Percentiles rank a stretch among this genome's conserved stretches.
These are phyloP conservation scores for Aurelia aurita complex sp. Pacific DNA, from an alignment of 30 jellyfish, hydroid and myxozoan species.

Conservation along the genomic window DNA sequence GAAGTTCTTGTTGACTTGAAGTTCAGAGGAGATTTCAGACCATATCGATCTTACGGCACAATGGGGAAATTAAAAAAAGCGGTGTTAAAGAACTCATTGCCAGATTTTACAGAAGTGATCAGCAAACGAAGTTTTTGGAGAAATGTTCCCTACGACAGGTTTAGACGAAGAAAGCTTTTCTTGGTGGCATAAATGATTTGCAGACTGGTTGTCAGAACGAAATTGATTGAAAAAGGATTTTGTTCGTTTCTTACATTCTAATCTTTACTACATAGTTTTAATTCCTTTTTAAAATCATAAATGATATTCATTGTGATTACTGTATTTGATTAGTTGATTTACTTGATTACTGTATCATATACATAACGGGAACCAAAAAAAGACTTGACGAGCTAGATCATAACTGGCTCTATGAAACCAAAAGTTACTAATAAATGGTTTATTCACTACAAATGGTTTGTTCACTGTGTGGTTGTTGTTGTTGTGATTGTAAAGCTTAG, in stretches of 20 bases:
- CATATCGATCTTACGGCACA: conserved; percentile 18
- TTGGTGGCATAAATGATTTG: background rate
- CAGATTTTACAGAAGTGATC: conserved; percentile 49
- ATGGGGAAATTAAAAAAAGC: conserved; percentile 34
- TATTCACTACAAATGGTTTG: too few species aligned
- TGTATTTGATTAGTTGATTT: too few species aligned
- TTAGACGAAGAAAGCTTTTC: conserved; percentile 40
- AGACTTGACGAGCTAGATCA: too few species aligned
- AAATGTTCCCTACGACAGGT: conserved; percentile 74
- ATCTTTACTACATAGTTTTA: too few species aligned
- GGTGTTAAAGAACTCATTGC: conserved; percentile 30
- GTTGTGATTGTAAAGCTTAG: too few species aligned
- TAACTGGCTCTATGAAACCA: too few species aligned
- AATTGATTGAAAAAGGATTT: background rate
- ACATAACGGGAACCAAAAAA: too few species aligned
- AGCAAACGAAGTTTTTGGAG: conserved; percentile 35
- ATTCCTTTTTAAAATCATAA: too few species aligned
- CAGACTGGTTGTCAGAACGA: background rate
- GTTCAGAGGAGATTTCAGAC: conserved; percentile 71
- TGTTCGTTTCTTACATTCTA: background rate
- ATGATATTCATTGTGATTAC: too few species aligned
- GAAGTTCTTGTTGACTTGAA: conserved; percentile 69
- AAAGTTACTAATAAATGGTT: too few species aligned
- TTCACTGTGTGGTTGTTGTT: too few species aligned
- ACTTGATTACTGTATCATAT: too few species aligned